A percentile compares a stretch with the other conserved stretches of the same genome.
Evolutionary conservation across 1,140 invertebrate species (phyloP).

Genomic region (Drosophila pectinifera): DNA sequence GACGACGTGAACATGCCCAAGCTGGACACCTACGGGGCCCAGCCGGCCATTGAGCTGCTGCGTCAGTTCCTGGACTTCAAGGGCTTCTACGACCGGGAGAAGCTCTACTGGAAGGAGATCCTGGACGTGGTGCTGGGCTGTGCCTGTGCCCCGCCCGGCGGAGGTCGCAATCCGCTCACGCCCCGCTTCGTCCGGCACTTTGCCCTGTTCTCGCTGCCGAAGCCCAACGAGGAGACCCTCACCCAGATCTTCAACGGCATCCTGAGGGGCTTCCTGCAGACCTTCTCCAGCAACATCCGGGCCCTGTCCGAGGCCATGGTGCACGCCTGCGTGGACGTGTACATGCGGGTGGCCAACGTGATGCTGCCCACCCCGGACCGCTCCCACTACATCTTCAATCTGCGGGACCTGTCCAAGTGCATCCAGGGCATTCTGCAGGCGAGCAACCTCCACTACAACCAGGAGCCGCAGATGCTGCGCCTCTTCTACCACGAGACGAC

Average conservation of each 20-base stretch:
- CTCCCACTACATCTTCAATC: constrained; percentile 96
- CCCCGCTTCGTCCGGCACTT: constrained; percentile 94
- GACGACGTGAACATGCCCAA: constrained; percentile 97
- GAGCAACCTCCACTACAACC: constrained; percentile 86
- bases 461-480: constrained; percentile 84
- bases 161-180: constrained; percentile 93
- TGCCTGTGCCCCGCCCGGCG: constrained; percentile 95
- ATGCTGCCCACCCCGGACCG: constrained; percentile 94
- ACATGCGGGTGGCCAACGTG: constrained; percentile 90
- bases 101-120: constrained; percentile 94
- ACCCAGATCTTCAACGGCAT: constrained; percentile 92
- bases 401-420: constrained; percentile 95
- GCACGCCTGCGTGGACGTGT: constrained; percentile 91
- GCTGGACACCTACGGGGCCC: constrained; percentile 93
- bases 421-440: constrained; percentile 94
- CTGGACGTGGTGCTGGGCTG: constrained; percentile 92
- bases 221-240: constrained; percentile 90
- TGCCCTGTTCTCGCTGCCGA: constrained; percentile 91
- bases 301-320: constrained; percentile 90
- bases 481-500: constrained; percentile 96
- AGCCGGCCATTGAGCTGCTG: constrained; percentile 95
- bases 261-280: constrained; percentile 88
- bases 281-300: constrained; percentile 90
- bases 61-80: constrained; percentile 93
- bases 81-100: constrained; percentile 94